Evolutionary conservation across 2,113 vertebrate species (phyloP), one percentile per base, ranked within the genome.

Genomic region (Oncorhynchus nerka): DNA sequence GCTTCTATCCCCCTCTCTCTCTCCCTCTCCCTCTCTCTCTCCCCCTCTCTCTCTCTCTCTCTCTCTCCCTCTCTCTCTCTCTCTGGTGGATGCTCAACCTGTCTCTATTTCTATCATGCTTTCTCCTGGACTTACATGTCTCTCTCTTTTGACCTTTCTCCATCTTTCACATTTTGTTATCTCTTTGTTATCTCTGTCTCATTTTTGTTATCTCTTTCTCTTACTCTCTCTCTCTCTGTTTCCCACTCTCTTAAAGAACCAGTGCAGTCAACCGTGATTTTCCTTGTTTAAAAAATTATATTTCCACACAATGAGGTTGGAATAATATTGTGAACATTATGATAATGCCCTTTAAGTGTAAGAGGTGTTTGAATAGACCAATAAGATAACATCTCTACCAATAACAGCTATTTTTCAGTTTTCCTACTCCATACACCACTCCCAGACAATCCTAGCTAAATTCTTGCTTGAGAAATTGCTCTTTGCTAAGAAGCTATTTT

Each of bases 21-120:
- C 70, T 75, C 64, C 75, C 32, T 13, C 76, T 72, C 28, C 4
- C 20, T 20, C 70, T 72, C 64, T 77, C 32, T 13, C 70, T 75
- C 64, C 49, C 62, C 68, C 20, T n/a, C 55, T 73, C 24, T 20
- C 70, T 75, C 64, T 75, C 70, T 75, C 64, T 75, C 32, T 13
- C 76, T 72, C 28, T 28, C 24, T 16, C 70, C 75, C 64, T 77
- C 32, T 13, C 76, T 71, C 61, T 49, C 62, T 79, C 74, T 26
- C 20, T 30, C 66, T 24, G 16, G n/a, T 22, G 67, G 68, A 70
- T 51, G 68, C 22, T 22, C 6, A n/a, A 45, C 22, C 22, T 57
- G 15, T 8, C 49, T 16, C 39, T 26, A 19, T 24, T 26, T 28
- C 24, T 71, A 32, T 16, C 72, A 55, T 55, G 51, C 4, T 55